A percentile compares a stretch with the other conserved stretches of the same genome.
These are phyloP conservation scores for Camponotus pennsylvanicus DNA, from an alignment of 1,140 invertebrate genomes.

Conservation along the genomic window DNA sequence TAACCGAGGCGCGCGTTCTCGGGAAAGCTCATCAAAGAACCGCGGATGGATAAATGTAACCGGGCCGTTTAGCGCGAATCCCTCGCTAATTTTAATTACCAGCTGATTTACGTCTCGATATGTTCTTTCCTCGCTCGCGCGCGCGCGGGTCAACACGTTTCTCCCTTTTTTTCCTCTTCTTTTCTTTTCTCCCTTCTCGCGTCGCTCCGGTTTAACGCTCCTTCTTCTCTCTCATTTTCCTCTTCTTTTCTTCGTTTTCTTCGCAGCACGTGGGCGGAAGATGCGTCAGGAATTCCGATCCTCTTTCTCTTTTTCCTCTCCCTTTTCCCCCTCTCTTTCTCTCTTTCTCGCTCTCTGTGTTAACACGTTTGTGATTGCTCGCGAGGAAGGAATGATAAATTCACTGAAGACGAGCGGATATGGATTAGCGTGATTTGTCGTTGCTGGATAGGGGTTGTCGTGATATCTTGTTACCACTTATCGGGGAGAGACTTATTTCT, in stretches of 20 bases:
- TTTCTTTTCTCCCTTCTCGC: background rate
- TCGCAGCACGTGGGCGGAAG: slow-evolving; percentile 36
- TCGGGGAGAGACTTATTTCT: slow-evolving; percentile 18
- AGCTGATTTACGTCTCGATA: slow-evolving; percentile 81
- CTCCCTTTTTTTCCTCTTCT: slow-evolving; percentile 3
- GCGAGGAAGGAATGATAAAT: slow-evolving; percentile 54
- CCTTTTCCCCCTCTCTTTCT: background rate
- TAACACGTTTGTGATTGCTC: background rate
- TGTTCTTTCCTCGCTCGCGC: slow-evolving; percentile 30
- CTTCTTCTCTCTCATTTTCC: slow-evolving; percentile 15
- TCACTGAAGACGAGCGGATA: slow-evolving; percentile 51
- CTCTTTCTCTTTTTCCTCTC: background rate
- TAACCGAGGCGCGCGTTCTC: slow-evolving; percentile 74
- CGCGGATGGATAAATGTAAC: slow-evolving; percentile 85
- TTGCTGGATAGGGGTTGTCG: background rate
- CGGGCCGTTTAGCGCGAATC: slow-evolving; percentile 84
- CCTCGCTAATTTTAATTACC: slow-evolving; percentile 85
- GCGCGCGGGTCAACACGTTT: background rate
- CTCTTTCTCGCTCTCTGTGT: background rate
- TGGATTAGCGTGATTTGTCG: slow-evolving; percentile 66
- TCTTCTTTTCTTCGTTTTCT: slow-evolving; percentile 3
- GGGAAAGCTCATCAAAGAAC: slow-evolving; percentile 84
- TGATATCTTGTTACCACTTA: background rate
- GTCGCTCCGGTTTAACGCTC: slow-evolving; percentile 45
- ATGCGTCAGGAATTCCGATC: slow-evolving; percentile 21